Conservation (phyloP, 2,888 invertebrate genomes). For the Xanthorhoe spadicearia region DNA sequence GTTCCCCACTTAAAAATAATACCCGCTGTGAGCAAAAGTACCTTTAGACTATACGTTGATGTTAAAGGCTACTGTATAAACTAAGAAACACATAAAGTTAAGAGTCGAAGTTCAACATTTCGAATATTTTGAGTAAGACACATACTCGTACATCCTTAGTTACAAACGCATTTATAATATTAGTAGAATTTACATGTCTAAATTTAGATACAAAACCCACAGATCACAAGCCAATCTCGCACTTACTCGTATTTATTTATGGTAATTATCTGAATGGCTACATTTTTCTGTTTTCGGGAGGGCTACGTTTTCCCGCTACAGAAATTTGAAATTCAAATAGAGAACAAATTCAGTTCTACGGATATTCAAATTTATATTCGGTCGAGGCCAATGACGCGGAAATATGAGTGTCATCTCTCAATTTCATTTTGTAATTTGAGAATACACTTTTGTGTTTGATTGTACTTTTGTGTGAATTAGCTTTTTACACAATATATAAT, state of each 20-base stretch:
- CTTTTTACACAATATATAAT: neutral
- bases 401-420: conserved; percentile 76
- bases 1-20: neutral
- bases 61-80: too few relatives aligned
- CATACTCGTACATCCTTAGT: too few relatives aligned
- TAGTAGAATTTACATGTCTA: too few relatives aligned
- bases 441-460: conserved; percentile 59
- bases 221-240: neutral
- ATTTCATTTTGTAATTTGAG: conserved; percentile 64
- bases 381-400: conserved; percentile 71
- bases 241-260: conserved; percentile 59
- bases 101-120: too few relatives aligned
- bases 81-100: too few relatives aligned
- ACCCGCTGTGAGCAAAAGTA: neutral
- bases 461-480: conserved; percentile 31
- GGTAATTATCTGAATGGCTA: conserved; percentile 74
- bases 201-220: neutral
- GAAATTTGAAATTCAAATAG: conserved; percentile 77
- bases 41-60: neutral
- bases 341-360: conserved; percentile 70
- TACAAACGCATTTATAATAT: too few relatives aligned
- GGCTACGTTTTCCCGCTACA: conserved; percentile 69
- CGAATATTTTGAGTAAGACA: too few relatives aligned
- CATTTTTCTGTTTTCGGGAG: conserved; percentile 68
- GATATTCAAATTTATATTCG: conserved; percentile 75